Evolutionary conservation across 2,888 invertebrate species (phyloP).

Genomic region (Cheilosia scutellata): DNA sequence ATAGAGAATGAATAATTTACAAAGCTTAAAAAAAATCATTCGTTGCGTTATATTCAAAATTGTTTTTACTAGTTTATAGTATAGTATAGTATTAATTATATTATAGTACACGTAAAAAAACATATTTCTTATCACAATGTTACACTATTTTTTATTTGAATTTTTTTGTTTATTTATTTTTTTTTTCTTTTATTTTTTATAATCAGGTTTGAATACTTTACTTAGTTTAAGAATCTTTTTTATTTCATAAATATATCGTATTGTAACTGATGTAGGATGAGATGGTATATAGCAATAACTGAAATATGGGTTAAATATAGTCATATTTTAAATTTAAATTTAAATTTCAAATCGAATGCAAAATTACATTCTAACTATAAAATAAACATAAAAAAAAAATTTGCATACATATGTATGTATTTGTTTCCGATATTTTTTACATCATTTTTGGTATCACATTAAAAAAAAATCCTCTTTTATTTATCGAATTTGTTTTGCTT

Average conservation of each 20-base stretch:
- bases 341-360: not conserved
- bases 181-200: not conserved
- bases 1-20: conserved; percentile 6
- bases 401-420: not conserved
- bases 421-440: conserved; percentile 8
- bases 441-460: conserved; percentile 56
- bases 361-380: conserved; percentile 7
- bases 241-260: too few relatives aligned
- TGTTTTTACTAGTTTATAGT: conserved; percentile 15
- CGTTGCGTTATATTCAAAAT: conserved; percentile 36
- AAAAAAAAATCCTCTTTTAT: not conserved
- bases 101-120: conserved; percentile 23
- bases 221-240: not conserved
- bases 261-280: too few relatives aligned
- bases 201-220: conserved; percentile 15
- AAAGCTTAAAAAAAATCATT: conserved; percentile 32
- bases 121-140: conserved; percentile 53
- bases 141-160: conserved; percentile 35
- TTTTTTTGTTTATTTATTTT: not conserved
- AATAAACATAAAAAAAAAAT: conserved; percentile 7
- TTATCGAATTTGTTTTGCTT: conserved; percentile 14
- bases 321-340: too few relatives aligned
- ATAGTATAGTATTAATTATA: conserved; percentile 22
- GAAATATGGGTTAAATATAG: too few relatives aligned
- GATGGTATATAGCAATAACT: not conserved